Base-by-base conservation (phyloP, 2,113 vertebrate genomes). In the Corydoras sp. region DNA sequence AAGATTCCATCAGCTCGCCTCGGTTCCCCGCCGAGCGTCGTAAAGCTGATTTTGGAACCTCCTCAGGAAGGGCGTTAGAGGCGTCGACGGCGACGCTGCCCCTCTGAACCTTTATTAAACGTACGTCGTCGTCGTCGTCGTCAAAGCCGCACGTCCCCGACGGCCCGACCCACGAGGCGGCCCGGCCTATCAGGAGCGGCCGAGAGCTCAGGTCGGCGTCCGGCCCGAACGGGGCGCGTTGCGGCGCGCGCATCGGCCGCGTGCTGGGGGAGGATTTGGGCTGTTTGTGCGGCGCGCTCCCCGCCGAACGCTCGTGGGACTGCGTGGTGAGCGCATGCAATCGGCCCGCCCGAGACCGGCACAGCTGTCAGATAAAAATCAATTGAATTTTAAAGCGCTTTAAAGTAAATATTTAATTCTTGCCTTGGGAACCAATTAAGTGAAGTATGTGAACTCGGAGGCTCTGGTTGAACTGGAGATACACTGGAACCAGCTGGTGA, bases 391-490 rank as follows among this genome's bases (percentile, higher is more conserved):
- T 84, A 83, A 84, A 84, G 81, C 77, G 78, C 75, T 81, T 84
- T 81, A 81, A 82, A 84, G 83, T 84, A 84, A 84, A 84, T 84
- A 84, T 84, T 84, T 83, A 84, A 84, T 83, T 83, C 79, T 84
- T 84, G 83, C 81, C 83, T 83, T 84, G 83, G 83, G 83, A 84
- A 82, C 81, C 83, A 84, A 84, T 84, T 84, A 84, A 84, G 80
- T 81, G 81, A 77, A 77, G 79, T 80, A 75, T 81, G 83, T 78
- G 80, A 84, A 83, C 75, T 81, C 75, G 65, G 74, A 77, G 75
- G 75, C 76, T 77, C 70, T 84, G 81, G 83, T 83, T 84, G 80
- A 79, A 83, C 83, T 84, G 81, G 81, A 80, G 78, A 76, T 79
- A 78, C 79, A 80, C 75, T 84, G 83, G 81, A 79, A 83, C 68